A percentile compares a stretch with the other conserved stretches of the same genome.
Conservation (phyloP, 35 echinoderm and acorn worm genomes). For the Heliocidaris tuberculata region DNA sequence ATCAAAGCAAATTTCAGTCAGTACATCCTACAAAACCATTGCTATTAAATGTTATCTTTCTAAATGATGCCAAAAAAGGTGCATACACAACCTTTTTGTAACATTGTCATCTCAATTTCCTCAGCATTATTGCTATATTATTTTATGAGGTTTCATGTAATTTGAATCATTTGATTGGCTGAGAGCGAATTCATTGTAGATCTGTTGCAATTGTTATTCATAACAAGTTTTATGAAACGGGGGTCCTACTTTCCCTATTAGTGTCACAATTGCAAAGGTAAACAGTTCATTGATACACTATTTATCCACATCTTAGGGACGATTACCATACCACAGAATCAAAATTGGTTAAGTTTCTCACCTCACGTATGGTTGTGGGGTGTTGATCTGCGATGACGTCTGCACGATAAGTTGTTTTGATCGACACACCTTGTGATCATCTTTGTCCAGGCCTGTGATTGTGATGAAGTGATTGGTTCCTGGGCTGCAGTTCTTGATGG, state of each 20-base stretch:
- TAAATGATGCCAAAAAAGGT: background rate
- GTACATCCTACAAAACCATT: background rate
- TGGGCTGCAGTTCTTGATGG: conserved; percentile 71
- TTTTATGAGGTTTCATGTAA: no score
- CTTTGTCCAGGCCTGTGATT: conserved; percentile 55
- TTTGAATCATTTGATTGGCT: no score
- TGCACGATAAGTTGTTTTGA: conserved; percentile 82
- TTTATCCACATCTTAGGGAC: background rate
- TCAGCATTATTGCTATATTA: no score
- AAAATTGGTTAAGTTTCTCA: conserved; percentile 26
- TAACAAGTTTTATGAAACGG: no score
- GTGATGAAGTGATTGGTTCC: conserved; percentile 86
- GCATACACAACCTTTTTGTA: background rate
- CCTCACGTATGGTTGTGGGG: conserved; percentile 56
- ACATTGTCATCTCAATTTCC: no score
- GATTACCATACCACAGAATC: background rate
- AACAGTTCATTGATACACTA: background rate
- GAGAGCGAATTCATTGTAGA: no score
- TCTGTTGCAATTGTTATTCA: no score
- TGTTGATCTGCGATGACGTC: conserved; percentile 59
- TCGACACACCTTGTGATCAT: conserved; percentile 62
- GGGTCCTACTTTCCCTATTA: no score
- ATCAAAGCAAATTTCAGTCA: background rate
- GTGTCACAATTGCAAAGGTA: no score
- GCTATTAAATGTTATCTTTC: no score